Base-by-base conservation (phyloP, 2,797 vertebrate genomes). In the Anguilla obscura region DNA sequence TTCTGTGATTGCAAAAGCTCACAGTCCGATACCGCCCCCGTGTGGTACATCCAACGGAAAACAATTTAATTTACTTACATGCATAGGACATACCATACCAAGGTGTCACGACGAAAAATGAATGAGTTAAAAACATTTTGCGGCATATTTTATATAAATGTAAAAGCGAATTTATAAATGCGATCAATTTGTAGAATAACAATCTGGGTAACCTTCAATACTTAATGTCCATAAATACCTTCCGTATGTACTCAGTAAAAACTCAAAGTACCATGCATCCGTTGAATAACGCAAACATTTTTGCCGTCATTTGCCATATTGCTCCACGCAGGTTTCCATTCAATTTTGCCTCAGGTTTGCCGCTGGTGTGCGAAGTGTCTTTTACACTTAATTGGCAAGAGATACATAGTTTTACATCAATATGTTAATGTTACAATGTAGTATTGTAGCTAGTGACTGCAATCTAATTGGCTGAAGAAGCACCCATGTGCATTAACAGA, bases 21-120 rank as follows among this genome's bases (percentile, higher is more conserved):
- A 80, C 16, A 48, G 87, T 63, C 27, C 87, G 52, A 63, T 74
- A 71, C 52, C 82, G 60, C 87, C 87, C 82, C 82, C 87, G 21
- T 50, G 87, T 85, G 87, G 27, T 63, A 8, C 40, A 82, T 6
- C 36, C 1, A 2, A 5, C 12, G 2, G 3, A 18, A 58, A 58
- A 16, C 56, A 58, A 14, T 8, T 12, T 0, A 52, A 54, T 54
- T 54, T 54, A 6, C 12, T 54, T 54, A 14, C 50, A 52, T 14
- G 60, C 7, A 66, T 7, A 2, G 60, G 18, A 16, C 58, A 66
- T 66, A 45, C 3, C 40, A 45, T 66, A n/a, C 60, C 24, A 66
- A 66, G 21, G 60, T 66, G 21, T 66, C n/a, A 66, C 24, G 10
- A 9, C 30, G 4, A 5, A 36, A 52, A 48, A 33, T 6, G 21